Evolutionary conservation across 2,113 vertebrate genomes (phyloP).

Genomic region (Pachyramphus minor): DNA sequence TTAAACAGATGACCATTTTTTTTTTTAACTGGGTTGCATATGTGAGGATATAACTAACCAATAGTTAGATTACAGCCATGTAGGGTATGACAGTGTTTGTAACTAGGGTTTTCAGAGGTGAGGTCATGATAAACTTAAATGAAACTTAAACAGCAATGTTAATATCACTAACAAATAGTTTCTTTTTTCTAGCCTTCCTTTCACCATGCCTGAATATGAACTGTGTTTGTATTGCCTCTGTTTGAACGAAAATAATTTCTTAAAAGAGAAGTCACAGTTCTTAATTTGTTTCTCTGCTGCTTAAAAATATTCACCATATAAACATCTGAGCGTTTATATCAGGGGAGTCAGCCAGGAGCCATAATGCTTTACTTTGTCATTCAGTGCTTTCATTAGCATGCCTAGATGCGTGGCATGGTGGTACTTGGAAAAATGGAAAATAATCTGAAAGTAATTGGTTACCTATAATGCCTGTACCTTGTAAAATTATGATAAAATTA

Average conservation of each 20-base stretch:
- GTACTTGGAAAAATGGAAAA: background rate
- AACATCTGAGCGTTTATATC: conserved; percentile 11
- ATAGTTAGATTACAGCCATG: conserved; percentile 72
- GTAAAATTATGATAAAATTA: background rate
- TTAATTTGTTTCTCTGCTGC: background rate
- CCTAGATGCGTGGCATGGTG: background rate
- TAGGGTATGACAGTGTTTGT: conserved; percentile 70
- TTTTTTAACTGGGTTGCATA: conserved; percentile 63
- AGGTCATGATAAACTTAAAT: conserved; percentile 65
- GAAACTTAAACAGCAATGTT: conserved; percentile 7
- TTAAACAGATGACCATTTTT: conserved; percentile 66
- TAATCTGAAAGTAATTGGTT: background rate
- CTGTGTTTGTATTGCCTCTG: background rate
- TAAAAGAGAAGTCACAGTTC: background rate
- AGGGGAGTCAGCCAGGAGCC: background rate
- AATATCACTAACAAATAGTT: conserved; percentile 26
- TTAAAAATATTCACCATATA: background rate
- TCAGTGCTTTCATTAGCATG: background rate
- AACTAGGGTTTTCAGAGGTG: conserved; percentile 60
- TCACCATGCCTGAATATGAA: background rate
- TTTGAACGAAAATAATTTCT: background rate
- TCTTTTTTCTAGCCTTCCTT: conserved; percentile 28
- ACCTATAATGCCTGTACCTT: background rate
- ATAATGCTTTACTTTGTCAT: background rate
- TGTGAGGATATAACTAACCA: too few species aligned